phyloP scores from a whole-genome alignment of 2,888 invertebrate species.

The Phoenoteleia sp. region DNA sequence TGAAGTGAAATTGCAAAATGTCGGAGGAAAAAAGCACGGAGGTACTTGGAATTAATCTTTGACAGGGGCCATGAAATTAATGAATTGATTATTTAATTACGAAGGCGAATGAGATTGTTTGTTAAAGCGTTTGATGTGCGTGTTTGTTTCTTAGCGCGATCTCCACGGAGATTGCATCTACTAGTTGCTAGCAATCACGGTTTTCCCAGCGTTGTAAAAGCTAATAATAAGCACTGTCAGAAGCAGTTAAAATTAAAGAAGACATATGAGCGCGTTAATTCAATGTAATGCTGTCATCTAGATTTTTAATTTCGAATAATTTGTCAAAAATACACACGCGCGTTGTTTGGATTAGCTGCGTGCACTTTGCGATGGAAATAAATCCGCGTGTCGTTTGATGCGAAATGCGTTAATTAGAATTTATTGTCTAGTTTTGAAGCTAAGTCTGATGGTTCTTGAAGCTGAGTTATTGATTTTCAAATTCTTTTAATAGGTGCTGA shows the following conservation, averaged over 20 bases:
- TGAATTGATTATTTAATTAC: conserved; percentile 44
- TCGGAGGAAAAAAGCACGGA: neutral
- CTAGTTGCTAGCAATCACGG: conserved; percentile 35
- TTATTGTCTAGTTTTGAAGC: too few relatives aligned
- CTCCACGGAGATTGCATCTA: conserved; percentile 44
- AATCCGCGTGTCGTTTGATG: too few relatives aligned
- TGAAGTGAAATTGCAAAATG: neutral
- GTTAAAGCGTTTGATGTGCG: conserved; percentile 10
- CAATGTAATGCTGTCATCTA: conserved; percentile 19
- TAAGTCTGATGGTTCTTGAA: too few relatives aligned
- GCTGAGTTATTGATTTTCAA: too few relatives aligned
- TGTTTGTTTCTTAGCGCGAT: conserved; percentile 41
- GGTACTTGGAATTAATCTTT: neutral
- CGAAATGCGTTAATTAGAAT: too few relatives aligned
- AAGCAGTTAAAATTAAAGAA: conserved; percentile 62
- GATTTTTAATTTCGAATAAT: conserved; percentile 7
- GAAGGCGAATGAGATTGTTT: neutral
- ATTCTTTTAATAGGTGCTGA: too few relatives aligned
- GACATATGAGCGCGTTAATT: conserved; percentile 31
- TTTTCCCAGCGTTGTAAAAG: conserved; percentile 27
- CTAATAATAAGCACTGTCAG: conserved; percentile 63
- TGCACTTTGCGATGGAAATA: too few relatives aligned
- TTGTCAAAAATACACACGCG: conserved; percentile 7
- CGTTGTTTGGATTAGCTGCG: neutral
- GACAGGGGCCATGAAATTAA: neutral